A percentile compares a stretch with the other conserved stretches of the same genome.
phyloP scores from a whole-genome alignment of 92 coral and sea anemone genomes.

The Montipora capitata region DNA sequence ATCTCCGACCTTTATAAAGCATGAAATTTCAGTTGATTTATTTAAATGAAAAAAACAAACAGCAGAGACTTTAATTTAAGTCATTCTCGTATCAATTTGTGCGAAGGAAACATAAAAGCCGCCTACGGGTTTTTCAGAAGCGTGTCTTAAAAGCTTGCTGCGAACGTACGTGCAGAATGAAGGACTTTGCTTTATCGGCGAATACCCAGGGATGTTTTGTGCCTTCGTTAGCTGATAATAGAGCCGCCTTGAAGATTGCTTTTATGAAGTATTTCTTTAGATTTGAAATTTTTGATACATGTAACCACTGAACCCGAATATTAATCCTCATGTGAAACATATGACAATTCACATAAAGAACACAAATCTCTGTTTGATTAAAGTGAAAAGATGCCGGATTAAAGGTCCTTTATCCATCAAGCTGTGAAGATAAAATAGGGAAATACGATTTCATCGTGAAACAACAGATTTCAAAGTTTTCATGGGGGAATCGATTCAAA shows the following conservation, averaged over 20 bases:
- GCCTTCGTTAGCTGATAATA: neutral
- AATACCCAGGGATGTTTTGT: neutral
- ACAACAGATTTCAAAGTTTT: neutral
- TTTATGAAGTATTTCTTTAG: too few species aligned
- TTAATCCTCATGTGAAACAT: neutral
- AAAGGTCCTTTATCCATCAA: neutral
- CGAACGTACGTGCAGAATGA: conserved; percentile 1
- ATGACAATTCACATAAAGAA: neutral
- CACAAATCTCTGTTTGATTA: conserved; percentile 11
- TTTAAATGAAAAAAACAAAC: neutral
- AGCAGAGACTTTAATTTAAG: neutral
- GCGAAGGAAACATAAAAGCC: neutral
- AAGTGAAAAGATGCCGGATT: neutral
- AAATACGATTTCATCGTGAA: neutral
- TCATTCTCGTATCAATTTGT: conserved; percentile 18
- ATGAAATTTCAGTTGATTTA: conserved; percentile 2
- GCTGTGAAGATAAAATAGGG: conserved; percentile 18
- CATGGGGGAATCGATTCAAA: neutral
- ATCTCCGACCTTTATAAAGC: conserved; percentile 1
- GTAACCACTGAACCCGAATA: neutral
- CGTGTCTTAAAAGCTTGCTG: conserved; percentile 33
- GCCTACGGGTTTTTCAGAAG: neutral
- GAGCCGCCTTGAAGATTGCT: neutral
- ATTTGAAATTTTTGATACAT: neutral
- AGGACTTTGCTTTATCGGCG: conserved; percentile 25